Percentiles rank a stretch among this genome's conserved stretches.
These are phyloP conservation scores for Diglossa brunneiventris DNA, from an alignment of 2,113 vertebrate species.

Conservation along the genomic window DNA sequence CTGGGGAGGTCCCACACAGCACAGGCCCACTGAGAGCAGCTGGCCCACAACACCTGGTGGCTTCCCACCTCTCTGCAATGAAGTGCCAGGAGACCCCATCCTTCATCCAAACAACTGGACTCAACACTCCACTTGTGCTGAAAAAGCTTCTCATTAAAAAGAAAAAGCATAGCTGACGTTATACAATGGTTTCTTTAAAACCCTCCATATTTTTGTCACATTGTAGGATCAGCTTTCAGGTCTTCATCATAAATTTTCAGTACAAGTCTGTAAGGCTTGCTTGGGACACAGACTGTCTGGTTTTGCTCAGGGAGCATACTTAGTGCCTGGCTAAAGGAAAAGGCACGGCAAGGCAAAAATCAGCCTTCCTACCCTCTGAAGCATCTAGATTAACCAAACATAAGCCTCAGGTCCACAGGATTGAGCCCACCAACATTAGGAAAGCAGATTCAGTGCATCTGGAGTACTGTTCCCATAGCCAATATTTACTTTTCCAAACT, in stretches of 20 bases:
- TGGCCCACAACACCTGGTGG: neutral
- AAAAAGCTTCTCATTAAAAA: neutral
- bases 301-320: neutral
- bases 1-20: neutral
- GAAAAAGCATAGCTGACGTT: neutral
- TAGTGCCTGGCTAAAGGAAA: neutral
- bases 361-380: neutral
- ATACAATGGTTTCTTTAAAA: neutral
- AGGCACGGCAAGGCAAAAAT: neutral
- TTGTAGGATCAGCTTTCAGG: neutral
- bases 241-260: neutral
- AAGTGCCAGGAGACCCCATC: neutral
- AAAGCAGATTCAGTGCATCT: neutral
- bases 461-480: neutral
- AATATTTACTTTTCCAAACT: slow-evolving; percentile 33
- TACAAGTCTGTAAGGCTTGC: neutral
- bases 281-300: neutral
- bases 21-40: neutral
- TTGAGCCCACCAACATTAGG: neutral
- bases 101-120: neutral
- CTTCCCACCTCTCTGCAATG: neutral
- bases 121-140: neutral
- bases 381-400: neutral
- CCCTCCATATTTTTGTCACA: neutral
- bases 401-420: neutral